A percentile compares a stretch with the other conserved stretches of the same genome.
Conservation (phyloP, 2,113 vertebrate genomes). For the Clarias magur region DNA sequence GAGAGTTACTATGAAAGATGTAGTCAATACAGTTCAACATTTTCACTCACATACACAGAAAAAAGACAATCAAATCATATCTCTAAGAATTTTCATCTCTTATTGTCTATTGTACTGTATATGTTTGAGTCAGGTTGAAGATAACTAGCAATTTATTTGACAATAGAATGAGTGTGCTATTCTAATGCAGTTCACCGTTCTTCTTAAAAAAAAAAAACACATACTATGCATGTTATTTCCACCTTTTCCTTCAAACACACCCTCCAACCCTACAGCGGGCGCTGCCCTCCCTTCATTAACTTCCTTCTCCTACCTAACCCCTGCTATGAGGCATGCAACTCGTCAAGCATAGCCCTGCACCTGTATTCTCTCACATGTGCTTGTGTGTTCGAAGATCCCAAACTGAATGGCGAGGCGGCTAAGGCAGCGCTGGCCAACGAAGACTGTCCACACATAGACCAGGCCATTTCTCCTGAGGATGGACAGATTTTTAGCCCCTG, state of each 20-base stretch:
- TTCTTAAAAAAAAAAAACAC: neutral
- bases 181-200: constrained; percentile 37
- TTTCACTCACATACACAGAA: neutral
- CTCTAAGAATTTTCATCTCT: neutral
- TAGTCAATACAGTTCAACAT: neutral
- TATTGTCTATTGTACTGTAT: neutral
- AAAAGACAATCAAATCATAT: neutral
- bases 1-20: neutral
- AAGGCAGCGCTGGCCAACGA: constrained; percentile 92
- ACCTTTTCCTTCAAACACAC: neutral
- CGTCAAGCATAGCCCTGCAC: constrained; percentile 12
- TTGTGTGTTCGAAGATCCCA: constrained; percentile 90
- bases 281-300: neutral
- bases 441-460: constrained; percentile 95
- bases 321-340: constrained; percentile 34
- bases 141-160: neutral
- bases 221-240: neutral
- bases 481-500: constrained; percentile 82
- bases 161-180: constrained; percentile 35
- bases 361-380: constrained; percentile 82
- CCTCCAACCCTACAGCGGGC: neutral
- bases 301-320: neutral
- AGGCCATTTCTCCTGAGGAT: constrained; percentile 88
- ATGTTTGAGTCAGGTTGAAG: neutral
- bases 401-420: constrained; percentile 91